Conservation (phyloP, 2,797 vertebrate genomes). For the Cheracebus regulus region DNA sequence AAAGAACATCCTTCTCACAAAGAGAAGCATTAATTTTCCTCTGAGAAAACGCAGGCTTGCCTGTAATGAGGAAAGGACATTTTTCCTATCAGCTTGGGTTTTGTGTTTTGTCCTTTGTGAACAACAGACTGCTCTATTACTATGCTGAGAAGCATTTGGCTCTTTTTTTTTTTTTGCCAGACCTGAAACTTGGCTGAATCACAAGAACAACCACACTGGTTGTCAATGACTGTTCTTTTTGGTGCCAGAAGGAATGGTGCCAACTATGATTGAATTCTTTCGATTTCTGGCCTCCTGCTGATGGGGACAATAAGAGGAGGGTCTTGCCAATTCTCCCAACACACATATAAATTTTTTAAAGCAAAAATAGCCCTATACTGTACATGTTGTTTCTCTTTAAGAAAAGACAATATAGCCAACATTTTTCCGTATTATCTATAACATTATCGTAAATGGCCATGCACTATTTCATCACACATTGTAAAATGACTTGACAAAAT, state of each 20-base stretch:
- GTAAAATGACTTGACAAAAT: not conserved
- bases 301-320: not conserved
- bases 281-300: slow-evolving; percentile 31
- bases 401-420: not conserved
- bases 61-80: not conserved
- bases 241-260: slow-evolving; percentile 46
- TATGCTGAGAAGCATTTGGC: slow-evolving; percentile 47
- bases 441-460: not conserved
- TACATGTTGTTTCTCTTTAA: not conserved
- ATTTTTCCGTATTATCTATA: not conserved
- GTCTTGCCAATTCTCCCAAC: slow-evolving; percentile 22
- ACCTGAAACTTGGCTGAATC: slow-evolving; percentile 58
- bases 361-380: slow-evolving; percentile 38
- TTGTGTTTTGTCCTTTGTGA: slow-evolving; percentile 44
- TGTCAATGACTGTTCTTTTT: slow-evolving; percentile 55
- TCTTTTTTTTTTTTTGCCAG: slow-evolving; percentile 38
- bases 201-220: not conserved
- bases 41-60: not conserved
- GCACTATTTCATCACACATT: not conserved
- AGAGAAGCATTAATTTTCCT: not conserved
- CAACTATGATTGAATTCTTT: slow-evolving; percentile 65
- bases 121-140: slow-evolving; percentile 41
- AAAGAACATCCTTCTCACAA: not conserved
- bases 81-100: not conserved
- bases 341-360: not conserved